A percentile compares a stretch with the other conserved stretches of the same genome.
These are phyloP conservation scores for Corythornis vintsioides DNA, from an alignment of 2,113 vertebrate species.

Conservation along the genomic window DNA sequence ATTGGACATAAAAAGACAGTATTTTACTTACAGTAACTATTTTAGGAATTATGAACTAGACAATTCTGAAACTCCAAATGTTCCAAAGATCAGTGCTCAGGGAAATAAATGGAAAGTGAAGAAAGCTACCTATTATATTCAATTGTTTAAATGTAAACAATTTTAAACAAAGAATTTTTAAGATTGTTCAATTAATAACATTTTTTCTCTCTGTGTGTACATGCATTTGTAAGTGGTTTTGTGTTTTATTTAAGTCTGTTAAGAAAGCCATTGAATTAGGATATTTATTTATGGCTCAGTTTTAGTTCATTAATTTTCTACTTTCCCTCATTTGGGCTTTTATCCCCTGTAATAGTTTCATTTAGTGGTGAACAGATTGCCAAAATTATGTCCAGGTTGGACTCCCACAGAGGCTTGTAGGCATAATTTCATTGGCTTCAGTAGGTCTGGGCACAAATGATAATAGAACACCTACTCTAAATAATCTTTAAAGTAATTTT, in stretches of 20 bases:
- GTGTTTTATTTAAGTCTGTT: slow-evolving; percentile 18
- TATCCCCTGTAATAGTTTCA: slow-evolving; percentile 2
- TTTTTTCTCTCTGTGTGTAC: neutral
- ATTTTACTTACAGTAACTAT: slow-evolving; percentile 33
- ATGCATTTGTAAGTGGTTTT: neutral
- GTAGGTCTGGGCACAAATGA: slow-evolving; percentile 37
- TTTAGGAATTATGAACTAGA: slow-evolving; percentile 37
- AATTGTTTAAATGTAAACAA: slow-evolving; percentile 24
- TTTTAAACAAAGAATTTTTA: slow-evolving; percentile 32
- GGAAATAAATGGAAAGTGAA: slow-evolving; percentile 42
- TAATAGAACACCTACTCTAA: neutral
- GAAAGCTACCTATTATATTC: slow-evolving; percentile 28
- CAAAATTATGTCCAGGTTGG: slow-evolving; percentile 23
- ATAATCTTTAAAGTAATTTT: slow-evolving; percentile 4
- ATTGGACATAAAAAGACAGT: neutral
- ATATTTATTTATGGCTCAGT: slow-evolving; percentile 5
- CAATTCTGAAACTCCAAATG: slow-evolving; percentile 42
- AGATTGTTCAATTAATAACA: neutral
- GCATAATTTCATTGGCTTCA: slow-evolving; percentile 6
- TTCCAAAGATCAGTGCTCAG: slow-evolving; percentile 70
- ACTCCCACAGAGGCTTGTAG: slow-evolving; percentile 42
- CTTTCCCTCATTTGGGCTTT: slow-evolving; percentile 28
- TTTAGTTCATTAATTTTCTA: neutral
- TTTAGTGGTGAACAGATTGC: slow-evolving; percentile 10
- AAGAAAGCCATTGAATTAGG: neutral